phyloP scores from a whole-genome alignment of 2,797 vertebrate genomes.

The Sparidentex hasta region DNA sequence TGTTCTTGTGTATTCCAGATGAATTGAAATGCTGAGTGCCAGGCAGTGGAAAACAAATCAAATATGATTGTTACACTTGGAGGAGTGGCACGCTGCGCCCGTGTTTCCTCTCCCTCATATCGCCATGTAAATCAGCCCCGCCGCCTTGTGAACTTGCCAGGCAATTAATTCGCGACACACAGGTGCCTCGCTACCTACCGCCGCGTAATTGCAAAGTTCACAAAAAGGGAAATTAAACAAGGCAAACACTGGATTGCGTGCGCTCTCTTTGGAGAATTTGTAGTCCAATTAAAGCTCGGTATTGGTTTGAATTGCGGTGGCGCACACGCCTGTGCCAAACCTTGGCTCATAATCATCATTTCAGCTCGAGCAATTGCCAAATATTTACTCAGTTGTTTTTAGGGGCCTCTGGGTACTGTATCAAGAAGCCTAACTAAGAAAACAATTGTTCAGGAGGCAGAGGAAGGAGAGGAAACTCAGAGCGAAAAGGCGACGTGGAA shows the following conservation, averaged over 20 bases:
- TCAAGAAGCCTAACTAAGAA: slow-evolving; percentile 69
- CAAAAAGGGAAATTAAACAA: slow-evolving; percentile 71
- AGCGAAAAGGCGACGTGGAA: slow-evolving; percentile 52
- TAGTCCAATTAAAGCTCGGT: slow-evolving; percentile 71
- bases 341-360: slow-evolving; percentile 65
- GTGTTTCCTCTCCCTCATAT: slow-evolving; percentile 42
- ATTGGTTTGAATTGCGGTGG: slow-evolving; percentile 46
- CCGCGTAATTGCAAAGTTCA: slow-evolving; percentile 73
- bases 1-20: slow-evolving; percentile 72
- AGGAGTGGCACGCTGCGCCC: slow-evolving; percentile 60
- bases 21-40: slow-evolving; percentile 67
- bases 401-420: slow-evolving; percentile 63
- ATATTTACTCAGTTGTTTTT: slow-evolving; percentile 73
- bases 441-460: slow-evolving; percentile 69
- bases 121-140: slow-evolving; percentile 65
- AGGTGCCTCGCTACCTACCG: slow-evolving; percentile 54
- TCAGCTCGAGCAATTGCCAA: slow-evolving; percentile 68
- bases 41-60: slow-evolving; percentile 71
- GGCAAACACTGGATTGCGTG: slow-evolving; percentile 46
- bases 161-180: slow-evolving; percentile 70
- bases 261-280: slow-evolving; percentile 66
- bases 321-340: slow-evolving; percentile 62
- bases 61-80: slow-evolving; percentile 71
- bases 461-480: slow-evolving; percentile 56
- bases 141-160: slow-evolving; percentile 63